A percentile compares a stretch with the other conserved stretches of the same genome.
phyloP scores from a whole-genome alignment of 2,797 vertebrate genomes.

The Rousettus madagascariensis region DNA sequence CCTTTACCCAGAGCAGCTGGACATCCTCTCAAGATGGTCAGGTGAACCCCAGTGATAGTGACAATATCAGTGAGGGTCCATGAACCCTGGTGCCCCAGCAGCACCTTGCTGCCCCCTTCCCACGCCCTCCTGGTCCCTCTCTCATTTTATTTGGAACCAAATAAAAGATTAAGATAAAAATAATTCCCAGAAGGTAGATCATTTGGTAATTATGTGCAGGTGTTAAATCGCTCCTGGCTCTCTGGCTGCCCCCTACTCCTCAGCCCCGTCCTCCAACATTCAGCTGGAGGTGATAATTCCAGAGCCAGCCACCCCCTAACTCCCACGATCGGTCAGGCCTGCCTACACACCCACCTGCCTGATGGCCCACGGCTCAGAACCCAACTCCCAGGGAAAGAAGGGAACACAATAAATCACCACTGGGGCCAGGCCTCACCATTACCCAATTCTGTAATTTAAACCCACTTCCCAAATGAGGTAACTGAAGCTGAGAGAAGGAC shows the following conservation, averaged over 20 bases:
- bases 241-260: slow-evolving; percentile 66
- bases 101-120: slow-evolving; percentile 52
- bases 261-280: slow-evolving; percentile 47
- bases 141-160: slow-evolving; percentile 81
- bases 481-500: background rate
- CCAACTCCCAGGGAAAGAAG: background rate
- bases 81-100: background rate
- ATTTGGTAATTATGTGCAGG: slow-evolving; percentile 83
- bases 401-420: background rate
- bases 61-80: background rate
- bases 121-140: slow-evolving; percentile 70
- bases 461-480: background rate
- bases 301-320: slow-evolving; percentile 67
- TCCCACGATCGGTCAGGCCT: slow-evolving; percentile 71
- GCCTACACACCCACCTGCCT: slow-evolving; percentile 51
- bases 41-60: background rate
- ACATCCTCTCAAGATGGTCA: background rate
- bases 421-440: background rate
- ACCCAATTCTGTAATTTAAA: background rate
- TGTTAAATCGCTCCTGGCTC: slow-evolving; percentile 77
- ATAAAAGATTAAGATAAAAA: slow-evolving; percentile 82
- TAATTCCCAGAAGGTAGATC: slow-evolving; percentile 81
- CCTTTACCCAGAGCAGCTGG: background rate
- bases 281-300: slow-evolving; percentile 59
- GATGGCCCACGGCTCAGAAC: slow-evolving; percentile 27